Evolutionary conservation across 2,113 vertebrate genomes (phyloP), one percentile per base, ranked within the genome.

Genomic region (Lepus timidus): DNA sequence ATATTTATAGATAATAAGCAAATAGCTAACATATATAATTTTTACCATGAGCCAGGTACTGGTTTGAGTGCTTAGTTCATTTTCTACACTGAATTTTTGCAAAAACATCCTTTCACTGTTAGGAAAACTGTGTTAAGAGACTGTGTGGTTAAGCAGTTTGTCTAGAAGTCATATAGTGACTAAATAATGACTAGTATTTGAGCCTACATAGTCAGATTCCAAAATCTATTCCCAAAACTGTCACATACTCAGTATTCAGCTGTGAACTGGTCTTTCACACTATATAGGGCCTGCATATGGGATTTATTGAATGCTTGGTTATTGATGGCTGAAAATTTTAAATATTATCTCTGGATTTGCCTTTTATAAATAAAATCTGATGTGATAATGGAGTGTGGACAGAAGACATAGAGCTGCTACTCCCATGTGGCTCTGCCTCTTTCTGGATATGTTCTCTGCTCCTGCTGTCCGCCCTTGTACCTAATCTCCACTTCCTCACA

Each of bases 1-100:
- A 85, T 84, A 88, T 51, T 78, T 82, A 65, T 90, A 85, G 92
- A 67, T 64, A 88, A 62, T 85, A 83, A 75, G 22, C 29, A 85
- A 85, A 71, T 58, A 92, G 44, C 70, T 89, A 58, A 52, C 5
- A 62, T 83, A 55, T 3, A 70, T 11, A 87, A 87, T 4, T 92
- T 93, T 58, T 68, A 68, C 22, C 55, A 10, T 33, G 67, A 86
- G 33, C n/a, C 74, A 92, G 27, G 16, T 85, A 70, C 6, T 73
- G 55, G 12, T 6, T 25, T 76, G 23, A 29, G 25, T 58, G n/a
- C 9, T 84, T 76, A 81, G 81, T 65, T 65, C 58, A 74, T 64
- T 73, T 55, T 73, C 87, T 78, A 39, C 22, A 10, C 22, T 80
- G 78, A 82, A 39, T 70, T 93, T 92, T 75, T 49, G 55, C 4